Percentiles rank a stretch among this genome's conserved stretches.
phyloP scores from a whole-genome alignment of 2,797 vertebrate genomes.

The Rhincodon typus region DNA sequence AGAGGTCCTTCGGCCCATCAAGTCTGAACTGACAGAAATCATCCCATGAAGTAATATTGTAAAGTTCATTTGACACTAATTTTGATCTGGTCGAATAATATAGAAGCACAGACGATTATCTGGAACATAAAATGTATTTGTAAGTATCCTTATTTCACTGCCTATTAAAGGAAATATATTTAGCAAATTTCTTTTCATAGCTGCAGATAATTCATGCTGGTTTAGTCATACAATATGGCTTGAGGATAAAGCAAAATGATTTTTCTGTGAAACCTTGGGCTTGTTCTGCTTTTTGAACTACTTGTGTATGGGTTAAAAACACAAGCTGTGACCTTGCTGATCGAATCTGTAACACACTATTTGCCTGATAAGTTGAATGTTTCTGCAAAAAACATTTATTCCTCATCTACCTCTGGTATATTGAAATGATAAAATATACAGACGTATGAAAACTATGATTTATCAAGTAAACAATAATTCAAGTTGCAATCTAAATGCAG shows the following conservation, averaged over 20 bases:
- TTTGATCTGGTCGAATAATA: not conserved
- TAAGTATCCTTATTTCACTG: not conserved
- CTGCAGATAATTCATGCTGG: not conserved
- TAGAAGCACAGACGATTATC: not conserved
- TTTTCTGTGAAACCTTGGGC: not conserved
- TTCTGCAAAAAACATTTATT: not conserved
- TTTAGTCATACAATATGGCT: not conserved
- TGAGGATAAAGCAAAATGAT: not conserved
- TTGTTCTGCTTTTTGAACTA: not conserved
- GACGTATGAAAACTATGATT: not conserved
- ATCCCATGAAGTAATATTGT: too few relatives aligned
- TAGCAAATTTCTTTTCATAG: not conserved
- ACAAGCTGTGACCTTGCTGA: constrained; percentile 8
- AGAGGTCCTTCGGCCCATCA: too few relatives aligned
- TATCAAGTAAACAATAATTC: not conserved
- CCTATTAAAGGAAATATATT: not conserved
- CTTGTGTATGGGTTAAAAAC: not conserved
- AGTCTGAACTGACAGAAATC: too few relatives aligned
- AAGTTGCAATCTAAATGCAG: not conserved
- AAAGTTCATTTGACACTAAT: not conserved
- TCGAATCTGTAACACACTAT: not conserved
- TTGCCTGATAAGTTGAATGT: not conserved
- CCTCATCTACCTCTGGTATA: not conserved
- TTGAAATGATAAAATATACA: not conserved
- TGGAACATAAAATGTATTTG: not conserved